Base-by-base conservation (phyloP, 2,888 invertebrate genomes). In the Notodonta dromedarius region DNA sequence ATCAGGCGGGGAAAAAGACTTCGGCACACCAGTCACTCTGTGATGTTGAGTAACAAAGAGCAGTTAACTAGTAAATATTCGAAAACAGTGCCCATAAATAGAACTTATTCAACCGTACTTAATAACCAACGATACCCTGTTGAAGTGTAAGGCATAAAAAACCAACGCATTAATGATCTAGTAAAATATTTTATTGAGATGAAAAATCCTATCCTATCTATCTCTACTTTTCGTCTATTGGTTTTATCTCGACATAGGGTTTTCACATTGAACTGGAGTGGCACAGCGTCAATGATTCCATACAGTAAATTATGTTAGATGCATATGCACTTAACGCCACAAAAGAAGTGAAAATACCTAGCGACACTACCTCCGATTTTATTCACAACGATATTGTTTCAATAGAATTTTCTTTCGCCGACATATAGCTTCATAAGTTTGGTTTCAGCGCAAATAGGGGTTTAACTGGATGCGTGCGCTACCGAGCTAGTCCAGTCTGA, bases 401-500 rank as follows among this genome's bases (percentile, higher is more conserved):
- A 67, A 56, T 39, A 52, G 46, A 56, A 35, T 56, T 52, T 51
- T 48, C 58, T 56, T 16, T 58, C 50, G 6, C 1, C 6, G 16
- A 9, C 13, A 16, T 4, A 16, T 44, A 13, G 44, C 56, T 70
- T 57, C 62, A 24, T 24, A 54, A 64, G 70, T 71, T 70, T 71
- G 68, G 65, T 74, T 75, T 72, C 73, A 75, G 73, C 72, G 66
- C 73, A 71, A 78, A 78, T 77, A 76, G 77, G 73, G 69, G 70
- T 77, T 78, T 76, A 75, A 71, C 69, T 61, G 71, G 67, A 66
- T 73, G 68, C 66, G 65, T 66, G 65, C 46, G 59, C 63, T 66
- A 64, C 69, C 66, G 71, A 76, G 70, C 70, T 66, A 74, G 74
- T 79, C 72, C 73, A 73, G 76, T 74, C 66, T 67, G 62, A 70